phyloP scores from a whole-genome alignment of 92 coral and sea anemone species.

The Siderastrea siderea region DNA sequence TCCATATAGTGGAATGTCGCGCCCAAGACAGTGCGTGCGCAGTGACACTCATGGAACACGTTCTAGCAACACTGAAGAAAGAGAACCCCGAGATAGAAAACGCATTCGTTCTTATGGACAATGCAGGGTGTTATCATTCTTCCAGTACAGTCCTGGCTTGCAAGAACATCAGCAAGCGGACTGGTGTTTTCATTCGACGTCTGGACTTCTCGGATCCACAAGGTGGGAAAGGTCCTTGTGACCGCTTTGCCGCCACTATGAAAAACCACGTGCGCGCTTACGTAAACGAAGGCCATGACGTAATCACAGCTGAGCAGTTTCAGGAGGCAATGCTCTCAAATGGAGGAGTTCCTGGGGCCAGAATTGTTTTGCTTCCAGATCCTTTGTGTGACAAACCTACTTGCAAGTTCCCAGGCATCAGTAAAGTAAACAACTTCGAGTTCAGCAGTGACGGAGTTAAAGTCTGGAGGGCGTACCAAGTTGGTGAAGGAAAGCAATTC shows the following conservation, averaged over 20 bases:
- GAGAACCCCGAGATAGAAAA: slow-evolving; percentile 27
- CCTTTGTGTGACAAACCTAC: background rate
- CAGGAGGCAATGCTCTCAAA: too few relatives aligned
- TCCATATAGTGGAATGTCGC: background rate
- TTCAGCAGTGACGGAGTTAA: slow-evolving; percentile 12
- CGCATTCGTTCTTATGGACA: background rate
- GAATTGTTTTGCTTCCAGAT: background rate
- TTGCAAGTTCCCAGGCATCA: background rate
- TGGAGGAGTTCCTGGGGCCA: too few relatives aligned
- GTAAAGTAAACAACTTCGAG: background rate
- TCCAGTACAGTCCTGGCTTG: slow-evolving; percentile 41
- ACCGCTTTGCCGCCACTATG: too few relatives aligned
- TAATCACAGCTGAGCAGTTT: too few relatives aligned
- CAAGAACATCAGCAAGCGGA: slow-evolving; percentile 9
- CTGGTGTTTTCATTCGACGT: slow-evolving; percentile 18
- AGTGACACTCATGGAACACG: slow-evolving; percentile 31
- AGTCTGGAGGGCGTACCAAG: slow-evolving; percentile 18
- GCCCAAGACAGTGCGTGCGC: slow-evolving; percentile 37
- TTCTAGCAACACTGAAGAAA: slow-evolving; percentile 15
- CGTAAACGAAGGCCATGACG: too few relatives aligned
- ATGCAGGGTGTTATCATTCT: background rate
- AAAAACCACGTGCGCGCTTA: too few relatives aligned
- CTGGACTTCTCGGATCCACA: slow-evolving; percentile 24
- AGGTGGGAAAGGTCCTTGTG: background rate
- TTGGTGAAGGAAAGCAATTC: slow-evolving; percentile 26